A percentile compares a stretch with the other conserved stretches of the same genome.
These are phyloP conservation scores for Gallinago stenura DNA, from an alignment of 2,797 vertebrate species.

Conservation along the genomic window DNA sequence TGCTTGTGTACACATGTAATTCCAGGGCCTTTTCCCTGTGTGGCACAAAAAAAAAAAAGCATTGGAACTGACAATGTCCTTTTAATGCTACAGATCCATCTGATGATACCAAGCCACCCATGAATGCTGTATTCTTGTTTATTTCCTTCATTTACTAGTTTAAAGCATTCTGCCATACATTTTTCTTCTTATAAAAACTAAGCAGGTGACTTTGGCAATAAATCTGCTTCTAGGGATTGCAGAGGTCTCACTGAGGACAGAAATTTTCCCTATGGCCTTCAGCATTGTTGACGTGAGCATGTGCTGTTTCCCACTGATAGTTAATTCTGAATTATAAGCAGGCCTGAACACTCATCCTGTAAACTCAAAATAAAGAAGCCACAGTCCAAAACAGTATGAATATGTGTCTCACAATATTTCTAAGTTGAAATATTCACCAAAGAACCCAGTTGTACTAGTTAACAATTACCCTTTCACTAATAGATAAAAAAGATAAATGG, in stretches of 20 bases:
- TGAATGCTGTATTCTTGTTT: background rate
- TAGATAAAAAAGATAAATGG: constrained; percentile 23
- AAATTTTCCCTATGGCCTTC: constrained; percentile 5
- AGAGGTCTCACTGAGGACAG: background rate
- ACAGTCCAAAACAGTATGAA: constrained; percentile 14
- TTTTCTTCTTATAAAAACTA: background rate
- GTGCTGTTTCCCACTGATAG: constrained; percentile 3
- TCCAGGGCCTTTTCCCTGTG: background rate
- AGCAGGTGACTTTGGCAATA: constrained; percentile 6
- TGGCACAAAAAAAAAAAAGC: background rate
- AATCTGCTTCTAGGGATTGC: background rate
- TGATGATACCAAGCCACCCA: background rate
- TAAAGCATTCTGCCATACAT: background rate
- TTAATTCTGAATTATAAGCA: constrained; percentile 34
- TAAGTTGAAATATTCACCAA: constrained; percentile 17
- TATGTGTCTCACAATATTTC: constrained; percentile 16
- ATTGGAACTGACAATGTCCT: background rate
- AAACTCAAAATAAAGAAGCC: constrained; percentile 50
- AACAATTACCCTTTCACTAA: constrained; percentile 56
- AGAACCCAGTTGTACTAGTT: constrained; percentile 23
- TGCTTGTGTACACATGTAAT: background rate
- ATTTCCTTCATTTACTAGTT: constrained; percentile 1
- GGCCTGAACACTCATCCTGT: background rate
- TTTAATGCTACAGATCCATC: background rate
- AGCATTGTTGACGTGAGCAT: background rate